These are phyloP conservation scores for Drosophila mauritiana DNA, from an alignment of 1,140 invertebrate species.

Conservation along the genomic window DNA sequence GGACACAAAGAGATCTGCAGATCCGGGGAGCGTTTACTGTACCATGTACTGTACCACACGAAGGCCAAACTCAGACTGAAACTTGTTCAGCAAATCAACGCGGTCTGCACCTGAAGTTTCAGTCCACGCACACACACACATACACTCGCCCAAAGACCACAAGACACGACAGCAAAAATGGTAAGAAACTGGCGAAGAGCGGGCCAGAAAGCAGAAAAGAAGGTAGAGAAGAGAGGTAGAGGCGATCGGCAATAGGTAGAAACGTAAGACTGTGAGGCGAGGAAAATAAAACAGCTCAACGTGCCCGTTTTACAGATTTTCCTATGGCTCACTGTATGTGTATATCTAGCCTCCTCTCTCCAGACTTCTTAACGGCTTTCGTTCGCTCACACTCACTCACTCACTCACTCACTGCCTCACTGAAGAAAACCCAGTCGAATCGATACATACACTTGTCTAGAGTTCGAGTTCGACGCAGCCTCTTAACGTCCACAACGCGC, in stretches of 20 bases:
- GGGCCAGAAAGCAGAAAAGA: conserved; percentile 41
- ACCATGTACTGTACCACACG: conserved; percentile 76
- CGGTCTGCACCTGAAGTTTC: conserved; percentile 78
- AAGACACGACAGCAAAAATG: conserved; percentile 78
- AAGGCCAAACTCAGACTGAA: conserved; percentile 85
- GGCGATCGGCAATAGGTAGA: conserved; percentile 66
- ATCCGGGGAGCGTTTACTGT: conserved; percentile 74
- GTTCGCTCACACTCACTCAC: conserved; percentile 34
- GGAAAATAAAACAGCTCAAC: conserved; percentile 73
- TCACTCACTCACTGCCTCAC: conserved; percentile 6
- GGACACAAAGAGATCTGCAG: conserved; percentile 27
- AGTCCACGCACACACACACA: conserved; percentile 42
- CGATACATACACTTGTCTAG: conserved; percentile 49
- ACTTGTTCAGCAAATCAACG: conserved; percentile 81
- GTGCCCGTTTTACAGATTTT: conserved; percentile 81
- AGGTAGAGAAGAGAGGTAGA: conserved; percentile 60
- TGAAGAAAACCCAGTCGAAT: conserved; percentile 15
- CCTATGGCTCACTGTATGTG: conserved; percentile 19
- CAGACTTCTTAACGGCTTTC: conserved; percentile 80
- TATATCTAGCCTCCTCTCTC: conserved; percentile 31
- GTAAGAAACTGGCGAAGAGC: conserved; percentile 51
- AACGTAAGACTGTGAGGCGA: conserved; percentile 53
- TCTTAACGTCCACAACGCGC: conserved; percentile 68
- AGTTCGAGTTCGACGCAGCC: conserved; percentile 27
- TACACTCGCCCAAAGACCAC: conserved; percentile 38